Evolutionary conservation across 2,113 vertebrate species (phyloP), one percentile per base, ranked within the genome.

Genomic region (Podiceps cristatus): DNA sequence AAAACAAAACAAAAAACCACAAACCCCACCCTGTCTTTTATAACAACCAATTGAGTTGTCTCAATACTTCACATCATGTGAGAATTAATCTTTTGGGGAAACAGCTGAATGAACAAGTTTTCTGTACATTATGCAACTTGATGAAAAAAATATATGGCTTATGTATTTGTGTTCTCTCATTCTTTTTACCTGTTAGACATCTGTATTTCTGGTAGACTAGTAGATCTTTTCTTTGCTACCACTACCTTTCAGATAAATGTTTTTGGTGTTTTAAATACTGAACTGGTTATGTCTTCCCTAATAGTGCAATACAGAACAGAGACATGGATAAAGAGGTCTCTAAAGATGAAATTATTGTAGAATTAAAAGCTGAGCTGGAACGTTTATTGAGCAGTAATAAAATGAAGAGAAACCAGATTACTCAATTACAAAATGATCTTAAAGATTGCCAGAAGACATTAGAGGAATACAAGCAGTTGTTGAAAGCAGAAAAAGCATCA

Each of bases 301-400:
- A 71, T 47, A 99, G 98, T 75, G 17, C 52, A 78, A n/a, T 96
- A 58, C 96, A 89, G 64, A 97, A 89, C 23, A 97, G 94, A 87
- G 90, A 91, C 63, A 12, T 73, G 12, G 97, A 98, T 29, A 98
- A 98, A 62, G 98, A 98, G 22, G 97, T 98, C 88, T 98, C 98
- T 10, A 98, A 98, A 95, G 99, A 99, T 23, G 99, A 99, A 56
- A 88, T 98, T 23, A 90, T 98, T 91, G 92, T 94, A 75, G 98
- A 98, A 94, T 97, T 99, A 93, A 99, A 98, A 87, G 94, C 74
- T 13, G 99, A 99, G 96, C 96, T 99, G 95, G 99, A 99, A 88
- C 98, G 98, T 72, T 99, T 99, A 86, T 97, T 99, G 91, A 96
- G 66, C 25, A 99, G 98, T 95, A 98, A 99, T 96, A 99, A 99